A percentile compares a stretch with the other conserved stretches of the same genome.
phyloP scores from a whole-genome alignment of 1,140 invertebrate species.

The Drosophila leontia region DNA sequence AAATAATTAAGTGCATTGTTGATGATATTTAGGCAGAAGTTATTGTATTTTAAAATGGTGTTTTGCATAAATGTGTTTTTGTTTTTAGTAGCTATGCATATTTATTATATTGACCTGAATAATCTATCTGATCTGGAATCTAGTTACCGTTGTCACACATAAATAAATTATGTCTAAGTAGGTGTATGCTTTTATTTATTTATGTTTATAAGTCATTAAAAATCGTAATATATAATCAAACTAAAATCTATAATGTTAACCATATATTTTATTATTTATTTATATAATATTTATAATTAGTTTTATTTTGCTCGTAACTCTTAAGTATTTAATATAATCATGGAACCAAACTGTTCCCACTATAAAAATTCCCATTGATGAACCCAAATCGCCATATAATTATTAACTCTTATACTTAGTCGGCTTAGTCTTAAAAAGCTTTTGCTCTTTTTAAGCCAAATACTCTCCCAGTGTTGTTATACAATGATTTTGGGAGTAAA shows the following conservation, averaged over 20 bases:
- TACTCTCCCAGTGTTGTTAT: slow-evolving; percentile 20
- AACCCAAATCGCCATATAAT: not conserved
- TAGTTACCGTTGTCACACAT: not conserved
- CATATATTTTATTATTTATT: not conserved
- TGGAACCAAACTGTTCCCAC: slow-evolving; percentile 32
- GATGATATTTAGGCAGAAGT: not conserved
- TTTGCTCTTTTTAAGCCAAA: slow-evolving; percentile 22
- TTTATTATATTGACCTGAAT: no score
- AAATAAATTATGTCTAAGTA: not conserved
- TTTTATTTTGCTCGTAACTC: no score
- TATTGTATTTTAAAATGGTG: no score
- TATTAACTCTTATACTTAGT: slow-evolving; percentile 29
- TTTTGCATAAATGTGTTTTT: not conserved
- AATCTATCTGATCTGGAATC: not conserved
- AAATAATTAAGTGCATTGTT: not conserved
- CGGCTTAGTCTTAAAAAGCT: slow-evolving; percentile 23
- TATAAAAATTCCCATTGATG: slow-evolving; percentile 19
- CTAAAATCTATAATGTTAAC: not conserved
- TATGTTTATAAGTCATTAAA: no score
- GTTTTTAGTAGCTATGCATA: not conserved
- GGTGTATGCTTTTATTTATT: not conserved
- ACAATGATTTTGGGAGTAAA: slow-evolving; percentile 38
- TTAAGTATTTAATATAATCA: not conserved
- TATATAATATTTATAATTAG: not conserved
- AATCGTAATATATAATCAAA: no score